Evolutionary conservation across 2,113 vertebrate species (phyloP), one percentile per base, ranked within the genome.

Genomic region (Chaetura pelagica): DNA sequence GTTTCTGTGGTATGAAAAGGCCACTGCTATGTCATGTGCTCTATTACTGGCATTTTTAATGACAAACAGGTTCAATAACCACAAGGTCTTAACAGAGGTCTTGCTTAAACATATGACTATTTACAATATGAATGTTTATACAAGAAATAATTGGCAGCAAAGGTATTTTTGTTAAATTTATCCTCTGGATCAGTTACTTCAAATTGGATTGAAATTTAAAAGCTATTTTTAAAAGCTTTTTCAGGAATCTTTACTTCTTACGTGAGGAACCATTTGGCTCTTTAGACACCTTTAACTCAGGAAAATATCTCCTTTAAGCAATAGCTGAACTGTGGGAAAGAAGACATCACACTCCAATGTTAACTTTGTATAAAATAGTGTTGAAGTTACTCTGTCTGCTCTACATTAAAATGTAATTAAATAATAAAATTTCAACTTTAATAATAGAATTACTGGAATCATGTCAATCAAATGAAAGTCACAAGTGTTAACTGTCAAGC

Each of bases 141-240:
- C 26, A 92, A 82, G 62, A 94, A 68, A 27, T 67, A 92, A 90
- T 61, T 87, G 77, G 73, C 87, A 84, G 84, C 49, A 72, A 78
- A 95, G 48, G 40, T 57, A 35, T n/a, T 68, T 64, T 61, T 89
- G 69, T 61, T 84, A 94, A 94, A 89, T 91, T 75, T 92, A 89
- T 61, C 44, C 81, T 61, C 84, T 85, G 77, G 75, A 82, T n/a
- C 1, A 1, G 49, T 74, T 91, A 52, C 67, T 87, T 78, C 58
- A 91, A 73, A 93, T 10, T 52, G 58, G 63, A 22, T 29, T 32
- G 38, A n/a, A 75, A 84, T 79, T 87, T 58, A 58, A 83, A 89
- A 81, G 30, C 44, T 52, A 72, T 78, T 87, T 94, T 81, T 27
- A 79, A 81, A 79, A 94, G 40, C 26, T 66, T 89, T 94, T 86